Percentiles rank a stretch among this genome's conserved stretches.
Evolutionary conservation across 1,140 invertebrate species (phyloP).

Genomic region (Linepithema humile): DNA sequence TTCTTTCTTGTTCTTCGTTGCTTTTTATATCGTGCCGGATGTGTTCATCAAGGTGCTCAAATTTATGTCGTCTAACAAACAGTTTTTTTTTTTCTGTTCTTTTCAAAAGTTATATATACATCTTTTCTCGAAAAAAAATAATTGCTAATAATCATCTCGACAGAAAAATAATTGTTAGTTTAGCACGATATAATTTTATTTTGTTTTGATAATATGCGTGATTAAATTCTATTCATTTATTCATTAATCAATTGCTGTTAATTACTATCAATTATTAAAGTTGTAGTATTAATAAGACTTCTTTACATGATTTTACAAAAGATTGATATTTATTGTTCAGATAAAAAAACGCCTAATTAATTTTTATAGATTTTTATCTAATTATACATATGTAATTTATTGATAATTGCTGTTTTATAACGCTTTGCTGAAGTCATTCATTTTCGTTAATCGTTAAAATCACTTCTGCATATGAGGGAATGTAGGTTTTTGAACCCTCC

Average conservation of each 20-base stretch:
- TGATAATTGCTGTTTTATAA: too few species aligned
- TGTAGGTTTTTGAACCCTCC: constrained; percentile 12
- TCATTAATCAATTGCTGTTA: too few species aligned
- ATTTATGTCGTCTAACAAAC: background rate
- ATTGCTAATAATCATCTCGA: too few species aligned
- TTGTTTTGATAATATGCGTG: too few species aligned
- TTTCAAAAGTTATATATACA: too few species aligned
- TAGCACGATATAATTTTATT: too few species aligned
- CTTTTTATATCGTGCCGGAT: background rate
- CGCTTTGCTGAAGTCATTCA: background rate
- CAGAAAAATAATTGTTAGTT: too few species aligned
- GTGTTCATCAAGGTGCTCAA: background rate
- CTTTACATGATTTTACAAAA: background rate
- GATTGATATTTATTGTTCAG: background rate
- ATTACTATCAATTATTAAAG: too few species aligned
- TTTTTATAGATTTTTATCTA: background rate
- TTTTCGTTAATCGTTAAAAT: constrained; percentile 1
- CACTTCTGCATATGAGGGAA: background rate
- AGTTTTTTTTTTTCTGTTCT: background rate
- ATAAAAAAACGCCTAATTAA: background rate
- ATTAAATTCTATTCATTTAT: too few species aligned
- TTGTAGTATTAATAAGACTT: too few species aligned
- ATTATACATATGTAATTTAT: too few species aligned
- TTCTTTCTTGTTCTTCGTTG: background rate
- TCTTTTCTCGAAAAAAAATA: too few species aligned